phyloP scores from a whole-genome alignment of 1,140 invertebrate genomes.

The Neelides sp. region DNA sequence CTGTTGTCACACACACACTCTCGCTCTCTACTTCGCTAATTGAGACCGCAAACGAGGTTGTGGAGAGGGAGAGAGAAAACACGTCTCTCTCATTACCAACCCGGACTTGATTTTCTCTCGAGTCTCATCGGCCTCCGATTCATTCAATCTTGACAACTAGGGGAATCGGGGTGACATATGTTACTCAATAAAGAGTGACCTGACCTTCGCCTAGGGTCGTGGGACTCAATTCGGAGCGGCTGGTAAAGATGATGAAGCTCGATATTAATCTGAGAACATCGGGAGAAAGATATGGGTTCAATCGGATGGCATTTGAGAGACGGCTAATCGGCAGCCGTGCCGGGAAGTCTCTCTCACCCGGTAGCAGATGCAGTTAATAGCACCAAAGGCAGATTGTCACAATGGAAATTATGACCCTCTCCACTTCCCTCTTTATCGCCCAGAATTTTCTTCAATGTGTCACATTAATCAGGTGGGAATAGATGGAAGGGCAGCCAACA shows the following conservation, averaged over 20 bases:
- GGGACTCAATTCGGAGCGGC: slow-evolving; percentile 12
- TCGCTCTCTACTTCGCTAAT: slow-evolving; percentile 11
- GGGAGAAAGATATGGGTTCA: slow-evolving; percentile 35
- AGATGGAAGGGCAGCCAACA: slow-evolving; percentile 6
- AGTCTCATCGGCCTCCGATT: not conserved
- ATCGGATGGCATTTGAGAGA: not conserved
- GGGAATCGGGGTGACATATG: slow-evolving; percentile 5
- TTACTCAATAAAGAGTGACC: slow-evolving; percentile 12
- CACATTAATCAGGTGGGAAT: slow-evolving; percentile 21
- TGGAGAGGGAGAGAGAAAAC: slow-evolving; percentile 18
- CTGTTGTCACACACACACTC: too few species aligned
- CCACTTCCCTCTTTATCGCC: slow-evolving; percentile 1
- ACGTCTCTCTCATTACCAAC: slow-evolving; percentile 25
- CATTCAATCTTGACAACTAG: not conserved
- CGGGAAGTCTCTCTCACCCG: slow-evolving; percentile 3
- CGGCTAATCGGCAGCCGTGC: not conserved
- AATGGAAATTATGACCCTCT: slow-evolving; percentile 23
- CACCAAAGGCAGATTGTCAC: slow-evolving; percentile 21
- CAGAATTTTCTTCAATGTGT: slow-evolving; percentile 15
- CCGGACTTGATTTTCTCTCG: slow-evolving; percentile 8
- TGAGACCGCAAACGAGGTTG: slow-evolving; percentile 6
- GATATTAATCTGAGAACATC: not conserved
- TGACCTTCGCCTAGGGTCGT: slow-evolving; percentile 11
- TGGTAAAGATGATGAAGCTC: not conserved
- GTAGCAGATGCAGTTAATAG: slow-evolving; percentile 25